Percentiles rank a stretch among this genome's conserved stretches.
phyloP scores from a whole-genome alignment of 1,140 invertebrate species.

The Cydia pomonella region DNA sequence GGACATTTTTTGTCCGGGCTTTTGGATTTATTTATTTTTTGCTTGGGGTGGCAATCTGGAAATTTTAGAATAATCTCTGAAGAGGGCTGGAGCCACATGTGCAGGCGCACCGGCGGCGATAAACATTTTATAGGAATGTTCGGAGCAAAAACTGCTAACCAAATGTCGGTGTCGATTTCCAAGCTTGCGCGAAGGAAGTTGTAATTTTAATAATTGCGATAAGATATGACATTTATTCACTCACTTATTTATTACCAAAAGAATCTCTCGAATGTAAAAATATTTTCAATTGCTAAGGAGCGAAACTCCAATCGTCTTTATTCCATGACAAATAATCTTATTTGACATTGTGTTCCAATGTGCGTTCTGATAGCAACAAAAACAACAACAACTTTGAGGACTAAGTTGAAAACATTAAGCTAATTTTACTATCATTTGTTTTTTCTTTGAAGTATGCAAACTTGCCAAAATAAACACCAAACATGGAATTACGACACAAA shows the following conservation, averaged over 20 bases:
- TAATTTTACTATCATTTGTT: neutral
- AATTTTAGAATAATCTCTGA: constrained; percentile 76
- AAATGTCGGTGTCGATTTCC: constrained; percentile 33
- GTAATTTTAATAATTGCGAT: constrained; percentile 25
- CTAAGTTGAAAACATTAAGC: neutral
- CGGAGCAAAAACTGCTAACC: constrained; percentile 40
- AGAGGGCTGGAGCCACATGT: constrained; percentile 65
- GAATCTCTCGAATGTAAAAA: neutral
- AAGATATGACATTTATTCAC: constrained; percentile 2
- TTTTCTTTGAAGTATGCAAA: neutral
- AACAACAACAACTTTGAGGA: neutral
- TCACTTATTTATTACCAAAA: neutral
- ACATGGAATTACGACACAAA: constrained; percentile 50
- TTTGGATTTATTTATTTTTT: constrained; percentile 73
- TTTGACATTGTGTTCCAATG: too few relatives aligned
- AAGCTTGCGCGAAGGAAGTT: constrained; percentile 31
- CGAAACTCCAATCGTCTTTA: neutral
- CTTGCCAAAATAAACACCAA: constrained; percentile 17
- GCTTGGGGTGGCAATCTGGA: constrained; percentile 77
- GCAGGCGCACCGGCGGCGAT: constrained; percentile 61
- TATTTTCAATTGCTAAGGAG: neutral
- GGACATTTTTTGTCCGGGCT: constrained; percentile 65
- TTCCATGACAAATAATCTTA: neutral
- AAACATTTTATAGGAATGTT: constrained; percentile 79
- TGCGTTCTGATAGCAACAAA: neutral